A percentile compares a stretch with the other conserved stretches of the same genome.
phyloP scores from a whole-genome alignment of 2,888 invertebrate species.

The Standfussiana lucernea region DNA sequence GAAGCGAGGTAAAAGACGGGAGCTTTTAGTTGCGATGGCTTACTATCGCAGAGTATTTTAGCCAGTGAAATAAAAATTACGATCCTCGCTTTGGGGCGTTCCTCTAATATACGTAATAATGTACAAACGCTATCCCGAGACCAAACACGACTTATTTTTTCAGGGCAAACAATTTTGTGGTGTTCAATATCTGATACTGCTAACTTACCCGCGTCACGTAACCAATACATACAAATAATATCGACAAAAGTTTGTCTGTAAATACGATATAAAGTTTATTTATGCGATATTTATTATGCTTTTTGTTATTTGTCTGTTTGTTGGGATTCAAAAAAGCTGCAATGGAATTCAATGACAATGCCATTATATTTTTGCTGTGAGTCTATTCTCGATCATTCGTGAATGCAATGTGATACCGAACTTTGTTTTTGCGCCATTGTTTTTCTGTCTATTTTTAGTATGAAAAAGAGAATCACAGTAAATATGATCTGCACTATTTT shows the following conservation, averaged over 20 bases:
- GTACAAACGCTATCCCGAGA: conserved; percentile 40
- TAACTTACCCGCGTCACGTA: conserved; percentile 69
- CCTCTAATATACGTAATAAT: conserved; percentile 45
- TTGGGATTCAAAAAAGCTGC: conserved; percentile 25
- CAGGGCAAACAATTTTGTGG: conserved; percentile 65
- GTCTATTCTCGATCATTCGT: conserved; percentile 10
- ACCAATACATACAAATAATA: conserved; percentile 71
- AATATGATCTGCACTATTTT: background rate
- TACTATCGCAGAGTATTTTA: conserved; percentile 37
- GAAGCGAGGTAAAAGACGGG: conserved; percentile 14
- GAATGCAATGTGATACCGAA: conserved; percentile 1
- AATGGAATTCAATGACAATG: conserved; percentile 25
- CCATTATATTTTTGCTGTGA: conserved; percentile 14
- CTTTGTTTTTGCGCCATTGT: background rate
- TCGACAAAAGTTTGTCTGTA: conserved; percentile 65
- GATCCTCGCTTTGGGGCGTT: conserved; percentile 37
- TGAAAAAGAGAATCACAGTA: background rate
- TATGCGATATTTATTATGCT: conserved; percentile 57
- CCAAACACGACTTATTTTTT: conserved; percentile 64
- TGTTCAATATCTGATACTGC: conserved; percentile 66
- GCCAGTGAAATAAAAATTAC: conserved; percentile 55
- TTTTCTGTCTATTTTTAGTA: background rate
- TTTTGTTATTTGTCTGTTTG: conserved; percentile 47
- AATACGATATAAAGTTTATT: conserved; percentile 65
- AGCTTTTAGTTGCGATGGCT: conserved; percentile 35